Conservation (phyloP, 2,888 invertebrate genomes). For the Diogma glabrata region DNA sequence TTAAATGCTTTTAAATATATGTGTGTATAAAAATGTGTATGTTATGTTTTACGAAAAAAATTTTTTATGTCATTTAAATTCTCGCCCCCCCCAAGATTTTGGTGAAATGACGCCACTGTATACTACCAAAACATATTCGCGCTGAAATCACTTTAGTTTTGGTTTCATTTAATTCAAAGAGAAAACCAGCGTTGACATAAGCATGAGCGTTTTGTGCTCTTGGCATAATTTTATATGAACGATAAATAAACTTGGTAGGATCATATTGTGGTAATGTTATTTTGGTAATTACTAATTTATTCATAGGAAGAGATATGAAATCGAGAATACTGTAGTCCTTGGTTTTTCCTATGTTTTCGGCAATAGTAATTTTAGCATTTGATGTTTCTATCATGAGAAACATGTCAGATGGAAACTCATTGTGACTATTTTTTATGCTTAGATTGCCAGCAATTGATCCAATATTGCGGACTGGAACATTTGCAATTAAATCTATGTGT, state of each 20-base stretch:
- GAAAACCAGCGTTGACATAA: slow-evolving; percentile 62
- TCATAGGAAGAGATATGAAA: slow-evolving; percentile 52
- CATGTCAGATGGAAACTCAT: slow-evolving; percentile 60
- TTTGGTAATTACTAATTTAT: slow-evolving; percentile 49
- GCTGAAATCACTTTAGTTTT: slow-evolving; percentile 29
- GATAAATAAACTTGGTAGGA: slow-evolving; percentile 39
- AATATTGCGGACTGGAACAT: slow-evolving; percentile 50
- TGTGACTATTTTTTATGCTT: slow-evolving; percentile 51
- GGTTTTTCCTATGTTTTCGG: slow-evolving; percentile 16
- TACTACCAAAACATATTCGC: slow-evolving; percentile 52
- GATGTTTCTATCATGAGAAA: slow-evolving; percentile 41
- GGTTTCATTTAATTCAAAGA: slow-evolving; percentile 42
- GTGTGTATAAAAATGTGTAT: no score
- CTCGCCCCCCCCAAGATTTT: no score
- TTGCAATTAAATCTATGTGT: slow-evolving; percentile 48
- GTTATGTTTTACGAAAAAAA: no score
- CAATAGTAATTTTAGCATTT: slow-evolving; percentile 30
- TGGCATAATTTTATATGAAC: slow-evolving; percentile 65
- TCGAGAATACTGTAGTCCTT: slow-evolving; percentile 31
- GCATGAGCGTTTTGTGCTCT: slow-evolving; percentile 68
- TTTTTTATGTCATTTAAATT: no score
- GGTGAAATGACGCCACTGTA: no score
- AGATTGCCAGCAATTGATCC: slow-evolving; percentile 60
- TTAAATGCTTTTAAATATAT: no score
- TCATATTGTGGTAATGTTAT: slow-evolving; percentile 46